These are phyloP conservation scores for Athetis lepigone DNA, from an alignment of 2,888 invertebrate genomes.

Conservation along the genomic window DNA sequence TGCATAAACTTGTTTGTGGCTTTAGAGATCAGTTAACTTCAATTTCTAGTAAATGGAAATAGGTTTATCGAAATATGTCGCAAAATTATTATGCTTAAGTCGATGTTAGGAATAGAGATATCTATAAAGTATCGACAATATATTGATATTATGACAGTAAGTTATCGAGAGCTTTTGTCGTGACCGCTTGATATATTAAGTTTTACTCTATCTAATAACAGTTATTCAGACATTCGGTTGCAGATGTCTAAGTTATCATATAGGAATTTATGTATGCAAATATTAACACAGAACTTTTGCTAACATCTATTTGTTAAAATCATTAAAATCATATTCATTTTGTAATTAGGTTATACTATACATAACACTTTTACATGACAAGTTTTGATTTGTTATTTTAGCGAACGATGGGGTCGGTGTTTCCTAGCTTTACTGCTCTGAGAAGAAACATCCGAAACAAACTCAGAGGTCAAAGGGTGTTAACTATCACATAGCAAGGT, in stretches of 20 bases:
- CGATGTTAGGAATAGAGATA: constrained; percentile 7
- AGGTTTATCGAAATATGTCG: constrained; percentile 28
- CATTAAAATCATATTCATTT: too few relatives aligned
- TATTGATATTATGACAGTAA: neutral
- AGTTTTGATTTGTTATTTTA: too few relatives aligned
- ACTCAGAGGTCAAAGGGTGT: too few relatives aligned
- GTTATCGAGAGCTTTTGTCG: constrained; percentile 28
- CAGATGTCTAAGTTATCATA: constrained; percentile 1
- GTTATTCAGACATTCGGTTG: neutral
- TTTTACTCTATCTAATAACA: neutral
- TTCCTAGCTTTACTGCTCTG: too few relatives aligned
- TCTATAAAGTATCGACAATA: constrained; percentile 18
- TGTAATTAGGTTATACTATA: too few relatives aligned
- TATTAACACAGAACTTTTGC: too few relatives aligned
- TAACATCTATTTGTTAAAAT: too few relatives aligned
- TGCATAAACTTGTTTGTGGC: constrained; percentile 32
- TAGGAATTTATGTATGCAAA: too few relatives aligned
- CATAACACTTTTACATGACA: too few relatives aligned
- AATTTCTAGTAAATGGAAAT: constrained; percentile 28
- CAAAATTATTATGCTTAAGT: neutral
- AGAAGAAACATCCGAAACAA: too few relatives aligned
- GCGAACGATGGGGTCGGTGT: too few relatives aligned
- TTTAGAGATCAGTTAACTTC: constrained; percentile 19
- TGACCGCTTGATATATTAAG: neutral
- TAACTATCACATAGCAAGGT: neutral